Evolutionary conservation across 2,888 invertebrate species (phyloP), one percentile per base, ranked within the genome.

Genomic region (Macrophya annulata): DNA sequence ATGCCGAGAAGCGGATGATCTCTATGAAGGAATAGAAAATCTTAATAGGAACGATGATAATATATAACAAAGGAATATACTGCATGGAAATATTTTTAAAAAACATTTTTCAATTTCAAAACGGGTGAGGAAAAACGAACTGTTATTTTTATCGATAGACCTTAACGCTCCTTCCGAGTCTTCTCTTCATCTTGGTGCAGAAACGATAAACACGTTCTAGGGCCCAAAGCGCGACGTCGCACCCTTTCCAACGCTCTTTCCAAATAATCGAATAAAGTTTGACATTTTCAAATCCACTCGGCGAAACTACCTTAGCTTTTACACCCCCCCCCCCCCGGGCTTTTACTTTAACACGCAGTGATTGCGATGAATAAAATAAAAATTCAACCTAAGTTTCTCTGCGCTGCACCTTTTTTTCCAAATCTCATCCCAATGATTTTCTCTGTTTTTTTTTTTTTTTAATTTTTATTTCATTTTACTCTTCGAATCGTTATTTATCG

Each of bases 261-360:
- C 62, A 85, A 85, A 79, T 85, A 85, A 85, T 81, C 77, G 77
- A 68, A 79, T 85, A 65, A 85, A 85, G 85, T 85, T 81, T 77
- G 85, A 68, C 79, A 68, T 68, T 77, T 85, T 51, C 48, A 68
- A 85, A 85, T 85, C 85, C 79, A 81, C 85, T 85, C 68, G 84
- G 40, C 48, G 84, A 72, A 71, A 72, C 81, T 62, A 65, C 62
- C 81, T 81, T n/a, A 81, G 40, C 62, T 81, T 81, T 25, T 43
- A 45, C 9, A 25, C 62, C 65, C 25, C 5, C 9, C 45, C 9
- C 12, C 62, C 65, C 25, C 5, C 9, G 15, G 37, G 21, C 45
- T 81, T 25, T 51, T 43, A 12, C 62, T 12, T 62, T 65, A 43
- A 6, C 62, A 40, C 4, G n/a, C 62, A 81, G n/a, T 37, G 31